phyloP scores from a whole-genome alignment of 2,113 vertebrate genomes.

The Lamprologus speciosus region DNA sequence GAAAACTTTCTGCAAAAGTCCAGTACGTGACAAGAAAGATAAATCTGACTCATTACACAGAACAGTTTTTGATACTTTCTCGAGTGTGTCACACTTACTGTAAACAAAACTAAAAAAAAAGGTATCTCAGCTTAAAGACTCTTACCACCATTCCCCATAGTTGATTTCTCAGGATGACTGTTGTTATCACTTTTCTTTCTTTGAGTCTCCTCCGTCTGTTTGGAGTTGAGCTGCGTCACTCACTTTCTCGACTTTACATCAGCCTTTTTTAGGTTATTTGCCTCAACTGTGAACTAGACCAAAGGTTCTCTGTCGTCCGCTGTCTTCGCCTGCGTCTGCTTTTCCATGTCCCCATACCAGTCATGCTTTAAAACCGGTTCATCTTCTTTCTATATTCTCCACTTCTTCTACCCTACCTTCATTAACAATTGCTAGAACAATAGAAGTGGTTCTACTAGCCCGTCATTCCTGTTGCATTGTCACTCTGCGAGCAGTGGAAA shows the following conservation, averaged over 20 bases:
- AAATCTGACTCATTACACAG: neutral
- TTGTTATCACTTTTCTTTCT: neutral
- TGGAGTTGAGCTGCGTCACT: neutral
- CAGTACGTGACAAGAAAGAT: neutral
- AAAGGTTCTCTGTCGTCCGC: neutral
- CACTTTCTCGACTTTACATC: neutral
- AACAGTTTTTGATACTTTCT: neutral
- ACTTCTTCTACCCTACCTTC: neutral
- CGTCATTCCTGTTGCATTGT: neutral
- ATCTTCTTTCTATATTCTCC: constrained; percentile 10
- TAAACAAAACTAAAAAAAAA: neutral
- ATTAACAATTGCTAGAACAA: neutral
- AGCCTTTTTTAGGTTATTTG: neutral
- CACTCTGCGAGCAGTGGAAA: neutral
- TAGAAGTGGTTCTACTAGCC: neutral
- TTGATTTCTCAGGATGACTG: neutral
- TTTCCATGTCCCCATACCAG: constrained; percentile 41
- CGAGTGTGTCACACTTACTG: neutral
- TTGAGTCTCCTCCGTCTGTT: neutral
- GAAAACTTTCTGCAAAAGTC: neutral
- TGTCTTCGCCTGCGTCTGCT: neutral
- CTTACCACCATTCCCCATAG: constrained; percentile 60
- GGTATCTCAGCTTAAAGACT: neutral
- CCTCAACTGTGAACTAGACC: neutral
- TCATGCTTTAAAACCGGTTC: constrained; percentile 52